Evolutionary conservation across 2,113 vertebrate genomes (phyloP).

Genomic region (Myotis yumanensis): DNA sequence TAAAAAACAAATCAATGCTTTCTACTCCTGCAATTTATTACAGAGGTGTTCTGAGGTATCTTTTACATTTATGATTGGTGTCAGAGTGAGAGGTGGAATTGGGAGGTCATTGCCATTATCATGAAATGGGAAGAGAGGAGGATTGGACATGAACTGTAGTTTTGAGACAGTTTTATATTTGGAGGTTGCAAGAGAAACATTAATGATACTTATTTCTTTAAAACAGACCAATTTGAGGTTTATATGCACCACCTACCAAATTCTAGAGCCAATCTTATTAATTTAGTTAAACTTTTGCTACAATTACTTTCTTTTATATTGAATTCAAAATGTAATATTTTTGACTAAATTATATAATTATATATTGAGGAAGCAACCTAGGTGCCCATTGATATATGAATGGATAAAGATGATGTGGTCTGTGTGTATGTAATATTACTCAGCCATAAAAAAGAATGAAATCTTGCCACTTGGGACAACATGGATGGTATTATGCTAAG

Average conservation of each 20-base stretch:
- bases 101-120: not conserved
- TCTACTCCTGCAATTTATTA: not conserved
- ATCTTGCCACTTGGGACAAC: not conserved
- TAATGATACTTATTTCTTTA: not conserved
- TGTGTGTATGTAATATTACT: not conserved
- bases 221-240: not conserved
- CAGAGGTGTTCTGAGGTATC: not conserved
- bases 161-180: not conserved
- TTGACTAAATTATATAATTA: conserved; percentile 16
- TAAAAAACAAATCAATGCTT: not conserved
- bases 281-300: not conserved
- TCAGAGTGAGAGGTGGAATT: not conserved
- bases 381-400: not conserved
- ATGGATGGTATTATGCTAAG: not conserved
- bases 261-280: not conserved
- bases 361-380: not conserved
- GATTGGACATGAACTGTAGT: not conserved
- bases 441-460: not conserved
- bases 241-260: not conserved
- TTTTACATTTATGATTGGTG: not conserved
- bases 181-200: not conserved
- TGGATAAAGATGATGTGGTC: not conserved
- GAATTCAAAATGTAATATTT: not conserved
- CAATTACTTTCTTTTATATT: not conserved
- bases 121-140: not conserved